Percentiles rank a stretch among this genome's conserved stretches.
These are phyloP conservation scores for Ciconia nigra DNA, from an alignment of 2,797 vertebrate species.

Conservation along the genomic window DNA sequence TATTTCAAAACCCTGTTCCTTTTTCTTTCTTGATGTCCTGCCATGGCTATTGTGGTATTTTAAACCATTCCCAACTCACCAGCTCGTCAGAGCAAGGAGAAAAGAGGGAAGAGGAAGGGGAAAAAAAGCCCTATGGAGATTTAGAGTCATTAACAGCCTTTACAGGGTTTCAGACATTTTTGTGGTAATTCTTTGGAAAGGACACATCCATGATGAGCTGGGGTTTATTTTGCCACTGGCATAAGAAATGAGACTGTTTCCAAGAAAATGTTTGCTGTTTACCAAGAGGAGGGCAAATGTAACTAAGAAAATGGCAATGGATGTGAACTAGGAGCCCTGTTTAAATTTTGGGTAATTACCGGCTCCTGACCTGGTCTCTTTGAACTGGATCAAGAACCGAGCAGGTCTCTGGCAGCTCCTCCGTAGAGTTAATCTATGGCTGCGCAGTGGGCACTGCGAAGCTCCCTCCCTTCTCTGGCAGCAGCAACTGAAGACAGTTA, in stretches of 20 bases:
- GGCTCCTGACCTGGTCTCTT: background rate
- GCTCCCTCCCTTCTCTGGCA: background rate
- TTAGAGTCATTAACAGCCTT: constrained; percentile 55
- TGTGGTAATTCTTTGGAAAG: constrained; percentile 58
- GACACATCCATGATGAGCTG: constrained; percentile 14
- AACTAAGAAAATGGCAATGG: background rate
- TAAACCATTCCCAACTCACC: constrained; percentile 61
- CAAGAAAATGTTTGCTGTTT: constrained; percentile 49
- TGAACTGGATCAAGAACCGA: background rate
- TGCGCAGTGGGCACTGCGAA: background rate
- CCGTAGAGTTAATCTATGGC: background rate
- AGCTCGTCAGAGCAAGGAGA: constrained; percentile 22
- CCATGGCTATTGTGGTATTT: constrained; percentile 62
- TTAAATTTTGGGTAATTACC: background rate
- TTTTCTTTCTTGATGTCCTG: constrained; percentile 64
- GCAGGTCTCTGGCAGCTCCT: background rate
- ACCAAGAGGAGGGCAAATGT: background rate
- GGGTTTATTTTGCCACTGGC: constrained; percentile 45
- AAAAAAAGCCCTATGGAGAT: constrained; percentile 8
- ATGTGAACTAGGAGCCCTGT: background rate
- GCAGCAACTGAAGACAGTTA: background rate
- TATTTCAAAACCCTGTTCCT: constrained; percentile 59
- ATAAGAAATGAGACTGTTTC: constrained; percentile 11
- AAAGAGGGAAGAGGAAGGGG: constrained; percentile 22
- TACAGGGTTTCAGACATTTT: constrained; percentile 54